Conservation (phyloP, 2,888 invertebrate species). For the Stomorhina lunata region DNA sequence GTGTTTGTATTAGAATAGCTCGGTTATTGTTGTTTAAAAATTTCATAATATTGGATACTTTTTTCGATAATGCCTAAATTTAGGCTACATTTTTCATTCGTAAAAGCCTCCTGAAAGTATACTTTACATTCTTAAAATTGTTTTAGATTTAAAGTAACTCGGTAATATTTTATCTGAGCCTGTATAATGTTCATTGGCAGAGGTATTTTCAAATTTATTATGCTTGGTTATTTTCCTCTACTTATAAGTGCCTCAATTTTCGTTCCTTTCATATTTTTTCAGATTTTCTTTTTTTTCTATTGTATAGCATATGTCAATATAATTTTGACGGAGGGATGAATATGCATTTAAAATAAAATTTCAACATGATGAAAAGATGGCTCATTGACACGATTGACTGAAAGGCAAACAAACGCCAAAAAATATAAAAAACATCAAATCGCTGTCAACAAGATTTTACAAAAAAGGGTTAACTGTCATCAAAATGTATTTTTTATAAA, state of each 20-base stretch:
- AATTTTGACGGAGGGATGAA: constrained; percentile 1
- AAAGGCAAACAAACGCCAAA: neutral
- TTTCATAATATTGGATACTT: too few species aligned
- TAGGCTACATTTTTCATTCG: too few species aligned
- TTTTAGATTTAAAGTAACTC: too few species aligned
- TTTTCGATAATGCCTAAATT: too few species aligned
- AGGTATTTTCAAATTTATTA: neutral
- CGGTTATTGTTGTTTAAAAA: too few species aligned
- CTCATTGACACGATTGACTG: constrained; percentile 16
- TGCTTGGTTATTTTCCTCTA: neutral
- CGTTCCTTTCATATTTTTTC: neutral
- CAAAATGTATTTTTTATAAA: constrained; percentile 7
- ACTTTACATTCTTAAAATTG: too few species aligned
- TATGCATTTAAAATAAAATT: neutral
- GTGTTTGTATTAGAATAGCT: neutral
- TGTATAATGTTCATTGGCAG: neutral
- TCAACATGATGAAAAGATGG: constrained; percentile 1
- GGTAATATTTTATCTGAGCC: neutral
- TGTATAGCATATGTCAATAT: constrained; percentile 21
- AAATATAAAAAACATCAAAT: neutral
- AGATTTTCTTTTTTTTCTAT: neutral
- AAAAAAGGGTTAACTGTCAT: constrained; percentile 19
- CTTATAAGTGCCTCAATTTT: neutral
- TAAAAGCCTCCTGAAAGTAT: too few species aligned
- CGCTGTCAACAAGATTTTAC: constrained; percentile 19